phyloP scores from a whole-genome alignment of 2,797 vertebrate genomes.

The Cetoscarus ocellatus region DNA sequence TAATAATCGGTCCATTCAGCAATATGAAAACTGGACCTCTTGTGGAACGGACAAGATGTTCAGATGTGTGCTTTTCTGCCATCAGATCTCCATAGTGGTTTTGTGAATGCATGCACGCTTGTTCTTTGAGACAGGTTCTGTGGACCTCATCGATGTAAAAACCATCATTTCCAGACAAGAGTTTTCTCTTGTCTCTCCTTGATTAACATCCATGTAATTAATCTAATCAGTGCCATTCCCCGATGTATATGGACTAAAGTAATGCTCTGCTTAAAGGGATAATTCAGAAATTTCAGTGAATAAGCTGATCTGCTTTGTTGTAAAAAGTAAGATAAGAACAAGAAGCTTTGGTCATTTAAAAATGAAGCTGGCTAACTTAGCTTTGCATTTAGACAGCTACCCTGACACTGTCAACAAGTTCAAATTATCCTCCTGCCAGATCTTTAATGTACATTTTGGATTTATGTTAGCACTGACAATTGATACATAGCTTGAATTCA shows the following conservation, averaged over 20 bases:
- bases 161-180: slow-evolving; percentile 13
- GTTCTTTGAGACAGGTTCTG: slow-evolving; percentile 41
- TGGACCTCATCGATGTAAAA: slow-evolving; percentile 23
- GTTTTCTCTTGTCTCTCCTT: slow-evolving; percentile 13
- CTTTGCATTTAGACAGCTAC: slow-evolving; percentile 1
- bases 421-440: background rate
- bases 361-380: background rate
- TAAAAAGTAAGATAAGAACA: background rate
- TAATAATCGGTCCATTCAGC: slow-evolving; percentile 52
- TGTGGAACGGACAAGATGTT: slow-evolving; percentile 35
- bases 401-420: too few relatives aligned
- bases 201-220: slow-evolving; percentile 21
- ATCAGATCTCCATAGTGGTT: slow-evolving; percentile 48
- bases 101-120: slow-evolving; percentile 58
- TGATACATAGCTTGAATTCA: too few relatives aligned
- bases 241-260: slow-evolving; percentile 13
- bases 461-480: too few relatives aligned
- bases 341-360: background rate
- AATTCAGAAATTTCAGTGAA: slow-evolving; percentile 12
- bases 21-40: slow-evolving; percentile 51
- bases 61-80: slow-evolving; percentile 50
- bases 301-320: slow-evolving; percentile 11
- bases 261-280: slow-evolving; percentile 21
- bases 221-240: slow-evolving; percentile 27
- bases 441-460: too few relatives aligned